A percentile compares a stretch with the other conserved stretches of the same genome.
Evolutionary conservation across 2,113 vertebrate genomes (phyloP).

Genomic region (Menidia beryllina): DNA sequence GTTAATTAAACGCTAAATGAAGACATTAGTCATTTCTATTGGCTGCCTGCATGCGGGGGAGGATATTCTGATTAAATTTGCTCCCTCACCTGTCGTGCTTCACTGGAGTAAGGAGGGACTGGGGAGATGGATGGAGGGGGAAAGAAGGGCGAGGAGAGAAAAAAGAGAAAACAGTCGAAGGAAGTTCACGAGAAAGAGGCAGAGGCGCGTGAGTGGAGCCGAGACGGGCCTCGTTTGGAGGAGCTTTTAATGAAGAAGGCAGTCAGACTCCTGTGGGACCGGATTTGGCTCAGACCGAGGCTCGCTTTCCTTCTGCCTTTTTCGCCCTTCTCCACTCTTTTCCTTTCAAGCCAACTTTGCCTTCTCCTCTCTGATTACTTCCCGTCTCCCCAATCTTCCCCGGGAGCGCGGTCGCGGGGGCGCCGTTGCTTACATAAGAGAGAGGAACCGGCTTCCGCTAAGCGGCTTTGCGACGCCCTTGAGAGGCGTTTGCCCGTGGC

Average conservation of each 20-base stretch:
- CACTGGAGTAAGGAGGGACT: constrained; percentile 12
- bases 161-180: neutral
- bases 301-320: constrained; percentile 27
- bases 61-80: constrained; percentile 59
- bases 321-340: constrained; percentile 17
- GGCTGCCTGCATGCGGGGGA: constrained; percentile 11
- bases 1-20: constrained; percentile 74
- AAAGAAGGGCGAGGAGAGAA: neutral
- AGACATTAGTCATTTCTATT: constrained; percentile 63
- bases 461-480: constrained; percentile 73
- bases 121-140: constrained; percentile 3
- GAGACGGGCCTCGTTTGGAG: constrained; percentile 2
- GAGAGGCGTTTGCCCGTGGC: constrained; percentile 58
- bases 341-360: constrained; percentile 40
- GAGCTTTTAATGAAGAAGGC: constrained; percentile 14
- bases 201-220: constrained; percentile 20
- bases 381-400: constrained; percentile 9
- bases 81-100: constrained; percentile 29
- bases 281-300: constrained; percentile 33
- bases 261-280: constrained; percentile 23
- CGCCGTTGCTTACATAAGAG: constrained; percentile 60
- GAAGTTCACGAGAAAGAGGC: constrained; percentile 11
- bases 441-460: constrained; percentile 65
- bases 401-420: constrained; percentile 37
- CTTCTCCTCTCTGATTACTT: constrained; percentile 44